Base-by-base conservation (phyloP, 2,113 vertebrate species). In the Sorex araneus region DNA sequence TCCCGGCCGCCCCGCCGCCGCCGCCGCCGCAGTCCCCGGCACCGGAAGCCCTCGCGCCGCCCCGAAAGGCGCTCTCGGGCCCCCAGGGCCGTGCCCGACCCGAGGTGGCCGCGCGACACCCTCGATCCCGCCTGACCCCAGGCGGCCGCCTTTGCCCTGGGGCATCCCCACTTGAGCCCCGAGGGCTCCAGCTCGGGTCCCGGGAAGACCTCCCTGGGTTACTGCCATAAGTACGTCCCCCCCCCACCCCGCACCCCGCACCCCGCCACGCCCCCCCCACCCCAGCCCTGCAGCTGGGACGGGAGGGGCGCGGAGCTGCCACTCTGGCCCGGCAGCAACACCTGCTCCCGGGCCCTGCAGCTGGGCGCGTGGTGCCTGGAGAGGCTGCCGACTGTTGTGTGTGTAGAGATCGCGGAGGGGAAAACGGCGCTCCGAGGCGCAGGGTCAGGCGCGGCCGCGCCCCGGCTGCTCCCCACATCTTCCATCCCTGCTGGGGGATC, bases 311-410 rank as follows among this genome's bases (percentile, higher is more conserved):
- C 75, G 13, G 92, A 93, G 94, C 87, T 40, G 34, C 30, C 81
- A 90, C 86, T 91, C 40, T 3, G 94, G 91, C 90, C 82, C 23
- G 76, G 71, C 90, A 79, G 93, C 89, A 96, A 92, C 93, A 94
- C 94, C 92, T 97, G 97, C 97, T 97, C 94, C 88, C 25, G 47
- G 92, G 92, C 93, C 96, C 95, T 95, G 94, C 96, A 96, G 96
- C 96, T 96, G 95, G 94, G 94, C 87, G 91, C 81, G 76, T 66
- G 95, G 92, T 85, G 92, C 95, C n/a, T 70, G 90, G 77, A 95
- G 92, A 95, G 78, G 75, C 93, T 92, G 89, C 83, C 91, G 95
- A 91, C 79, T 83, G 93, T 93, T 91, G 92, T 94, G 90, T 94
- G 90, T 40, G 40, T 78, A n/a, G 70, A 79, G 81, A 97, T 94